Evolutionary conservation across 37 sponge, comb jelly and placozoan species (phyloP).

Genomic region (Cladorhizidae sp.): DNA sequence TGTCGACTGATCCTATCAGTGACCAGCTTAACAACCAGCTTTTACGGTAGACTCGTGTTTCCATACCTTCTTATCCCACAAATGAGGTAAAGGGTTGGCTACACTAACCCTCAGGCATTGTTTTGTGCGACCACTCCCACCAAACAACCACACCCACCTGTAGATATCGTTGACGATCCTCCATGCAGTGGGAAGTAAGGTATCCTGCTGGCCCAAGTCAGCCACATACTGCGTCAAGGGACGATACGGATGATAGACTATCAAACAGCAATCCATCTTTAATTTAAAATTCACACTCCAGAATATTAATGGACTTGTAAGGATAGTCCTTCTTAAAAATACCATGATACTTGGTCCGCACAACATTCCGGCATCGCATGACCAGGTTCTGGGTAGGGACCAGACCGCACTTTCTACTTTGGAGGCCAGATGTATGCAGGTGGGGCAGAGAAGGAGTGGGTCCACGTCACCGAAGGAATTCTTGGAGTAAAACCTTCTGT

Average conservation of each 20-base stretch:
- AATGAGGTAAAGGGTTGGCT: too few relatives aligned
- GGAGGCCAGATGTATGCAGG: slow-evolving; percentile 86
- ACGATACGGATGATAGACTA: slow-evolving; percentile 93
- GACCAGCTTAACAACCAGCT: too few relatives aligned
- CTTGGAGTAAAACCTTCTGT: slow-evolving; percentile 86
- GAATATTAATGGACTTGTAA: slow-evolving; percentile 80
- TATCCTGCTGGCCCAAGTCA: slow-evolving; percentile 83
- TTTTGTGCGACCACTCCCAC: not conserved
- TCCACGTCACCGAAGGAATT: slow-evolving; percentile 88
- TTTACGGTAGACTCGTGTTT: too few relatives aligned
- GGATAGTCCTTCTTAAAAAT: slow-evolving; percentile 40
- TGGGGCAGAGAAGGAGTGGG: slow-evolving; percentile 91
- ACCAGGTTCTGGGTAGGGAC: slow-evolving; percentile 37
- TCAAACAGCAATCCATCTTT: slow-evolving; percentile 94
- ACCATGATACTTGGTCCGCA: slow-evolving; percentile 43
- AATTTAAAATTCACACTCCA: slow-evolving; percentile 80
- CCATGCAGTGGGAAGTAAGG: slow-evolving; percentile 83
- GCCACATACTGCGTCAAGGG: slow-evolving; percentile 88
- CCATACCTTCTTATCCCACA: too few relatives aligned
- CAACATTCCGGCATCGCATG: slow-evolving; percentile 9
- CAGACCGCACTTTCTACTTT: slow-evolving; percentile 87
- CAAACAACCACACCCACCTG: too few relatives aligned
- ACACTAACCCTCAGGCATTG: too few relatives aligned
- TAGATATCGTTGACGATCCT: slow-evolving; percentile 89
- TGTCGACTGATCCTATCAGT: too few relatives aligned